phyloP scores from a whole-genome alignment of 2,888 invertebrate species.

The Limnephilus lunatus region DNA sequence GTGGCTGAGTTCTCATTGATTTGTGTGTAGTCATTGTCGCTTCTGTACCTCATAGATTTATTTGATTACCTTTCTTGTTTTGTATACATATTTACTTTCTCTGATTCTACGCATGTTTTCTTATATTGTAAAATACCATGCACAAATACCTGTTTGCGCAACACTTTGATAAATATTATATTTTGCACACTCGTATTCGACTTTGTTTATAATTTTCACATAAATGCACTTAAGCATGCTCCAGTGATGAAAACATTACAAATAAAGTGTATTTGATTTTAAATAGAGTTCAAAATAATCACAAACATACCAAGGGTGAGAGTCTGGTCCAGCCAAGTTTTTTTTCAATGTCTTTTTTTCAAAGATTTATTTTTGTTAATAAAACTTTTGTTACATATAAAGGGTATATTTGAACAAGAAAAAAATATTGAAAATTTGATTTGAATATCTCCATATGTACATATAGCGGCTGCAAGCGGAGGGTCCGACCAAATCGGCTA shows the following conservation, averaged over 20 bases:
- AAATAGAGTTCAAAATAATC: no score
- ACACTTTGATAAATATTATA: not conserved
- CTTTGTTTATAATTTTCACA: not conserved
- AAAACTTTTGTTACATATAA: no score
- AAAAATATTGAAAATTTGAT: no score
- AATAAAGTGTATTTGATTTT: no score
- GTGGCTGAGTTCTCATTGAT: not conserved
- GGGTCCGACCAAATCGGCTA: no score
- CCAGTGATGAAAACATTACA: not conserved
- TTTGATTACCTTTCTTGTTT: not conserved
- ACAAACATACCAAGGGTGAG: no score
- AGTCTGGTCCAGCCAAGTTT: no score
- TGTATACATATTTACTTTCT: not conserved
- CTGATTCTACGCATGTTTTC: not conserved
- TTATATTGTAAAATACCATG: not conserved
- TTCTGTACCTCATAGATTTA: not conserved
- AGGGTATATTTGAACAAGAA: no score
- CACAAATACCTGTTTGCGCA: not conserved
- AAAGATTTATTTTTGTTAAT: no score
- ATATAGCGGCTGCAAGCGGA: no score
- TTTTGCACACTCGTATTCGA: not conserved
- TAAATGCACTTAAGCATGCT: not conserved
- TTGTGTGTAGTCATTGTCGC: not conserved
- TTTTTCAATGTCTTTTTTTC: no score
- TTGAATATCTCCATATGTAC: no score